These are phyloP conservation scores for Papilio helenus DNA, from an alignment of 1,140 invertebrate species.

Conservation along the genomic window DNA sequence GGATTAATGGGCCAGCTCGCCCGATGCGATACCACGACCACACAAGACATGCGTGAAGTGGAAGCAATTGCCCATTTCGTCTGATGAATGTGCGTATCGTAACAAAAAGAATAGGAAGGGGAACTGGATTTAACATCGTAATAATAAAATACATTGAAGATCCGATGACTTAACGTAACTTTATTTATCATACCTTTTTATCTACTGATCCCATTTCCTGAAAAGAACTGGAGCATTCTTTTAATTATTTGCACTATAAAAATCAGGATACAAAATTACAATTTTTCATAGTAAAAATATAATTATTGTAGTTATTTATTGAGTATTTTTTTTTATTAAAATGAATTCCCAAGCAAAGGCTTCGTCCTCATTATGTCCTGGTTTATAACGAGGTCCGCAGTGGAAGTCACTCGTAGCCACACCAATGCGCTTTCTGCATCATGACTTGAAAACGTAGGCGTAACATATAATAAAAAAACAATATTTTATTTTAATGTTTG, in stretches of 20 bases:
- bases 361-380: constrained; percentile 12
- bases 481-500: neutral
- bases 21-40: too few species aligned
- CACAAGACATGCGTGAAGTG: too few species aligned
- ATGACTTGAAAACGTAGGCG: neutral
- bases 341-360: neutral
- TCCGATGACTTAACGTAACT: too few species aligned
- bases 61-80: too few species aligned
- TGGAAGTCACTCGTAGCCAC: constrained; percentile 11
- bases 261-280: neutral
- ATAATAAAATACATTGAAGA: too few species aligned
- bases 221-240: neutral
- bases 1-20: too few species aligned
- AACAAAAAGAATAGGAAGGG: too few species aligned
- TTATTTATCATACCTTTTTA: too few species aligned
- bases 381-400: constrained; percentile 3
- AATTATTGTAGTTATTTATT: neutral
- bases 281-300: neutral
- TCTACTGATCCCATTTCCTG: neutral
- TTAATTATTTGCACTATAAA: neutral
- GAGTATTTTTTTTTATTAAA: neutral
- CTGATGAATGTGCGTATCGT: too few species aligned
- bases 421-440: constrained; percentile 2
- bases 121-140: too few species aligned
- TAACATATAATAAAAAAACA: neutral